phyloP scores from a whole-genome alignment of 2,113 vertebrate species.

The Natator depressus region DNA sequence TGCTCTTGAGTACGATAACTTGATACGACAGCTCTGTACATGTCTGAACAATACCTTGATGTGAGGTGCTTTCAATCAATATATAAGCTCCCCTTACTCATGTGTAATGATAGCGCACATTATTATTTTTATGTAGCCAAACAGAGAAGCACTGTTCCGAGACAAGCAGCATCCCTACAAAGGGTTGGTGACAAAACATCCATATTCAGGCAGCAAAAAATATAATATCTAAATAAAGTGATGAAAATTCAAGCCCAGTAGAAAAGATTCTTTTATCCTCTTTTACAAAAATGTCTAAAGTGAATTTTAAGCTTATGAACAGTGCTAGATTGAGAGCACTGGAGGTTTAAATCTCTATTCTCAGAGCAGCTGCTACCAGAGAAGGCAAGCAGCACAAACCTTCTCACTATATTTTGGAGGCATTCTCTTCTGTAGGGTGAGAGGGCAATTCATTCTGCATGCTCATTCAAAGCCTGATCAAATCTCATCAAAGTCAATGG shows the following conservation, averaged over 20 bases:
- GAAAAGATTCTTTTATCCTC: neutral
- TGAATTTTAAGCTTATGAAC: slow-evolving; percentile 3
- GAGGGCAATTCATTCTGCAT: slow-evolving; percentile 9
- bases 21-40: neutral
- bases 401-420: neutral
- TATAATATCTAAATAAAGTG: neutral
- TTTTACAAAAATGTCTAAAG: neutral
- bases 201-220: neutral
- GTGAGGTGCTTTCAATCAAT: neutral
- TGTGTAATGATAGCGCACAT: neutral
- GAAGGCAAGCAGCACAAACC: neutral
- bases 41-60: neutral
- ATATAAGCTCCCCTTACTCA: neutral
- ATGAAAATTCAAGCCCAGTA: neutral
- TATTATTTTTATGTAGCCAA: neutral
- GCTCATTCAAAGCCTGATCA: neutral
- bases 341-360: neutral
- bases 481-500: neutral
- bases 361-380: neutral
- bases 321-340: neutral
- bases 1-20: slow-evolving; percentile 18
- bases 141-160: neutral
- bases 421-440: neutral
- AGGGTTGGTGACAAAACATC: neutral
- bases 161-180: neutral